Percentiles rank a stretch among this genome's conserved stretches.
These are phyloP conservation scores for Anaspis maculata DNA, from an alignment of 2,888 invertebrate genomes.

Conservation along the genomic window DNA sequence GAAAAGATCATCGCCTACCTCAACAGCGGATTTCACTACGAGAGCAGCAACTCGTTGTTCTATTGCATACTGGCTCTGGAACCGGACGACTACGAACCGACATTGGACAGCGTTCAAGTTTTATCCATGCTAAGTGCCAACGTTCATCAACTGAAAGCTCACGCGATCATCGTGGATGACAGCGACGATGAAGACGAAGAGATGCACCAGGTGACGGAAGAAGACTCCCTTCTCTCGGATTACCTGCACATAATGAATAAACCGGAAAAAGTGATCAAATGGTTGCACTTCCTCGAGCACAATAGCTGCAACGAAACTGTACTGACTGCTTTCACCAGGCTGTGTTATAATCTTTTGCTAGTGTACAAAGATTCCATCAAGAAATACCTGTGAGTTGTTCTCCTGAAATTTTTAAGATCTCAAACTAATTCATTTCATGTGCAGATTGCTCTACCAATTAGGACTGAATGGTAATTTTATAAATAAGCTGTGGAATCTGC, in stretches of 20 bases:
- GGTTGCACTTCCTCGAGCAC: conserved; percentile 45
- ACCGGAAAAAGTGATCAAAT: conserved; percentile 39
- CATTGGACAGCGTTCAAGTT: conserved; percentile 49
- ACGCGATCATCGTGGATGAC: conserved; percentile 32
- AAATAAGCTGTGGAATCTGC: conserved; percentile 35
- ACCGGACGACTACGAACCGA: conserved; percentile 50
- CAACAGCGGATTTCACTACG: conserved; percentile 36
- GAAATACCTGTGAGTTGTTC: conserved; percentile 63
- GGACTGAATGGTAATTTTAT: conserved; percentile 37
- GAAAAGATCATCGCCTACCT: conserved; percentile 40
- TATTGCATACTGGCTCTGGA: conserved; percentile 62
- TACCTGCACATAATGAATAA: conserved; percentile 36
- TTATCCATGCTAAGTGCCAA: conserved; percentile 45
- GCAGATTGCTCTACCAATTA: conserved; percentile 36
- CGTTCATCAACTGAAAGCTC: conserved; percentile 34
- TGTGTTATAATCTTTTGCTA: conserved; percentile 77
- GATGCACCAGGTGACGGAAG: conserved; percentile 42
- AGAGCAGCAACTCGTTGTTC: conserved; percentile 49
- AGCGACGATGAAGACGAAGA: conserved; percentile 50
- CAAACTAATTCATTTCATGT: conserved; percentile 3
- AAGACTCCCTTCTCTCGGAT: conserved; percentile 33
- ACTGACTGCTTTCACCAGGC: conserved; percentile 39
- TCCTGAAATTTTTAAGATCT: conserved; percentile 3
- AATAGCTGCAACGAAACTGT: conserved; percentile 34
- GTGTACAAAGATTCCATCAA: conserved; percentile 76